Percentiles rank a stretch among this genome's conserved stretches.
phyloP scores from a whole-genome alignment of 2,888 invertebrate species.

The Chalcosyrphus nemorum region DNA sequence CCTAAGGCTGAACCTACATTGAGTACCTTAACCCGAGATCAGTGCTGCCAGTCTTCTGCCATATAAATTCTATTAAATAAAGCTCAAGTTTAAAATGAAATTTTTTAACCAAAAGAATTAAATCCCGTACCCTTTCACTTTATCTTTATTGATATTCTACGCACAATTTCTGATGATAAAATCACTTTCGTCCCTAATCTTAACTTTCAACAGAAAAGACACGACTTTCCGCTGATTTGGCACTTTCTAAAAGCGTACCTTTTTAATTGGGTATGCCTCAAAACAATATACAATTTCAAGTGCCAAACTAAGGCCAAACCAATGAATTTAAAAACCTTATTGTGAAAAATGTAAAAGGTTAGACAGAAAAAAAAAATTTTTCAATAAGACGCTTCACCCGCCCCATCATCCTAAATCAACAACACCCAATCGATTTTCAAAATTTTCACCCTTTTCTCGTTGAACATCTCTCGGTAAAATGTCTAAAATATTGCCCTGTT shows the following conservation, averaged over 20 bases:
- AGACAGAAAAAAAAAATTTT: neutral
- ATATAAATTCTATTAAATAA: too few species aligned
- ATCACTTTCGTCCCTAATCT: neutral
- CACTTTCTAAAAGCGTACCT: neutral
- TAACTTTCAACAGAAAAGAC: neutral
- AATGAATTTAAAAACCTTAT: neutral
- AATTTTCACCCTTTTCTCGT: slow-evolving; percentile 6
- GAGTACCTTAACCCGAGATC: too few species aligned
- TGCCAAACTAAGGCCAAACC: neutral
- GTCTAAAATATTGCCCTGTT: neutral
- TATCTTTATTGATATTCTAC: neutral
- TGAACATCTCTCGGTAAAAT: neutral
- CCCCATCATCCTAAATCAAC: slow-evolving; percentile 13
- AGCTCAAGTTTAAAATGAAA: too few species aligned
- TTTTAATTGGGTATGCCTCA: neutral
- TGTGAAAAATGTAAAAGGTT: neutral
- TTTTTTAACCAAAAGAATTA: too few species aligned
- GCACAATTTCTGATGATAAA: neutral
- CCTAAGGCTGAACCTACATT: too few species aligned
- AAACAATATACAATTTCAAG: neutral
- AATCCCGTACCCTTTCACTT: too few species aligned
- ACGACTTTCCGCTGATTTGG: neutral
- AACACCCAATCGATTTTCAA: slow-evolving; percentile 25
- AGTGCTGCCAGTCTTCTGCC: too few species aligned
- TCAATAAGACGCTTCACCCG: neutral